A percentile compares a stretch with the other conserved stretches of the same genome.
These are phyloP conservation scores for Lycodopsis pacificus DNA, from an alignment of 2,797 vertebrate genomes.

Conservation along the genomic window DNA sequence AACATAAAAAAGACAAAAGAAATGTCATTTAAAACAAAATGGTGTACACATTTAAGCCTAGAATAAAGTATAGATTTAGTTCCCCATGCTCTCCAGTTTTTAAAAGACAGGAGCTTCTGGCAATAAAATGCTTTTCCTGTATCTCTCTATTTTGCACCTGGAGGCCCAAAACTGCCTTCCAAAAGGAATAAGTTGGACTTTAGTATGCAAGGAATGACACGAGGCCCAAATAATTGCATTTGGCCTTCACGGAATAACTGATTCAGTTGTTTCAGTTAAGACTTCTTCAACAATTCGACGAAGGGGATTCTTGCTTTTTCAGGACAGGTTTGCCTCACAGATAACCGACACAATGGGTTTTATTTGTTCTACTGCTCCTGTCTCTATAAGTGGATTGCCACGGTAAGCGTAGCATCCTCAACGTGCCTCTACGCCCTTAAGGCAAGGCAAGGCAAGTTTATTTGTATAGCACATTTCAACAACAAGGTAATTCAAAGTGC, in stretches of 20 bases:
- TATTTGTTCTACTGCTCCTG: constrained; percentile 13
- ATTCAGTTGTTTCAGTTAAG: neutral
- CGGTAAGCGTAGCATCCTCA: neutral
- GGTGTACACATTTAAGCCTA: neutral
- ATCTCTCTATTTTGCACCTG: neutral
- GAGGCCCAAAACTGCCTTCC: neutral
- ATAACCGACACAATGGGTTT: constrained; percentile 5
- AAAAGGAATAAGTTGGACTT: neutral
- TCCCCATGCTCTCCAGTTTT: neutral
- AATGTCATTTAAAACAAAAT: neutral
- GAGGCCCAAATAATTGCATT: neutral
- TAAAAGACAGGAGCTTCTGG: neutral
- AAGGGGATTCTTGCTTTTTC: neutral
- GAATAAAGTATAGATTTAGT: neutral
- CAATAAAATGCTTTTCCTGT: neutral
- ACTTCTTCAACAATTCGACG: neutral
- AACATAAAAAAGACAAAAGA: neutral
- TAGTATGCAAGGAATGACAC: neutral
- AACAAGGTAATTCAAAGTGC: no score
- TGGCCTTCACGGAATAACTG: neutral
- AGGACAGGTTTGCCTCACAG: neutral
- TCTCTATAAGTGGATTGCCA: constrained; percentile 10
- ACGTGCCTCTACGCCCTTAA: neutral
- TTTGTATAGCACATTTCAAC: no score
- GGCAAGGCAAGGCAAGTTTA: no score